These are phyloP conservation scores for Larimichthys polyactis DNA, from an alignment of 2,113 vertebrate species.

Conservation along the genomic window DNA sequence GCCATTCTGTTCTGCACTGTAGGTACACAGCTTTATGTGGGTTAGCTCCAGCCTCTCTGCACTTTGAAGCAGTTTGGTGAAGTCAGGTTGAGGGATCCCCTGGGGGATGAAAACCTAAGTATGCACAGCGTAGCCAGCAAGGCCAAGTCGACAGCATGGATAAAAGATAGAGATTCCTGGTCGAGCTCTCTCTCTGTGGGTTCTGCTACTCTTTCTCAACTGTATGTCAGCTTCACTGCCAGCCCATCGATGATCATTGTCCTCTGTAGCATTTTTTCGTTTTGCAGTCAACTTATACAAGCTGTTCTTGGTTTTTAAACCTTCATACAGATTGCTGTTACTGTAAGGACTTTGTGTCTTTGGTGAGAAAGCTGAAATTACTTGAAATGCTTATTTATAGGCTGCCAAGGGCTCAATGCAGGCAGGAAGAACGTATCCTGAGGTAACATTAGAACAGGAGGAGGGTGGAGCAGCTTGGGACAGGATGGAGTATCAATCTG, in stretches of 20 bases:
- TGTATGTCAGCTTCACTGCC: slow-evolving; percentile 25
- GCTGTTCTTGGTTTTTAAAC: slow-evolving; percentile 39
- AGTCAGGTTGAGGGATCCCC: slow-evolving; percentile 73
- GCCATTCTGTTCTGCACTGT: slow-evolving; percentile 49
- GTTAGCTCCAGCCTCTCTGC: slow-evolving; percentile 69
- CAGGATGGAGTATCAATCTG: slow-evolving; percentile 77
- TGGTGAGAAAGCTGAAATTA: slow-evolving; percentile 48
- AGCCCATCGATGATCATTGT: slow-evolving; percentile 8
- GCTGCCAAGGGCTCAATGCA: slow-evolving; percentile 55
- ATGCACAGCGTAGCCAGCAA: slow-evolving; percentile 48
- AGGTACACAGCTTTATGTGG: slow-evolving; percentile 71
- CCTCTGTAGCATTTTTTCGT: slow-evolving; percentile 28
- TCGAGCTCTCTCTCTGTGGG: not conserved
- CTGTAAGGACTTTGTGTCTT: slow-evolving; percentile 35
- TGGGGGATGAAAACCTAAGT: slow-evolving; percentile 53
- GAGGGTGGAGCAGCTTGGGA: slow-evolving; percentile 67
- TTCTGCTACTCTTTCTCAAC: slow-evolving; percentile 12
- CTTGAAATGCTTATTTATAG: slow-evolving; percentile 70
- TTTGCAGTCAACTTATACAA: slow-evolving; percentile 25
- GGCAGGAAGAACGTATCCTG: slow-evolving; percentile 50
- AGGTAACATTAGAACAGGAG: slow-evolving; percentile 67
- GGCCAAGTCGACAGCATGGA: slow-evolving; percentile 45
- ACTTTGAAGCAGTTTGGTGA: slow-evolving; percentile 76
- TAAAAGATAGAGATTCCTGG: slow-evolving; percentile 48
- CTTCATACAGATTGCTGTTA: not conserved